Conservation (phyloP, 2,888 invertebrate species). For the Drosophila pegasa region DNA sequence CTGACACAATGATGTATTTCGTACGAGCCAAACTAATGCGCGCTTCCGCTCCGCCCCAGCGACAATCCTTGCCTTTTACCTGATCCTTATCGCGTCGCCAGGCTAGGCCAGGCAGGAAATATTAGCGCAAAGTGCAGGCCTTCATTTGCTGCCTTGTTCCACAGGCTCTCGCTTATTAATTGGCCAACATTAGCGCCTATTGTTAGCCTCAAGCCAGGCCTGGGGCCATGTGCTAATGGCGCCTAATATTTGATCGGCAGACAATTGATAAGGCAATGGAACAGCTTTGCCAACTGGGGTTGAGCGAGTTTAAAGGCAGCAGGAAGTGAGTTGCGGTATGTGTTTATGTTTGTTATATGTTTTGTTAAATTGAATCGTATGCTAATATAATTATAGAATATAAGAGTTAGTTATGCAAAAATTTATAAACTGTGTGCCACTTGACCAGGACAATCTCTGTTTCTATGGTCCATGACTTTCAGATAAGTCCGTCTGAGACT, state of each 20-base stretch:
- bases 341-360: too few species aligned
- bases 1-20: slow-evolving; percentile 73
- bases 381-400: too few species aligned
- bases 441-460: too few species aligned
- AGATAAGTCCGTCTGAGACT: too few species aligned
- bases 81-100: slow-evolving; percentile 63
- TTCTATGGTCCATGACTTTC: too few species aligned
- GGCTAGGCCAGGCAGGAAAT: slow-evolving; percentile 70
- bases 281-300: not conserved
- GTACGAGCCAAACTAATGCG: slow-evolving; percentile 54
- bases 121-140: slow-evolving; percentile 66
- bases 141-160: slow-evolving; percentile 4
- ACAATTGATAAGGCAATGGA: slow-evolving; percentile 46
- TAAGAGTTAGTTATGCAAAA: too few species aligned
- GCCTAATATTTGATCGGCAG: slow-evolving; percentile 52
- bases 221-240: slow-evolving; percentile 71
- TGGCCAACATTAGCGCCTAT: slow-evolving; percentile 74
- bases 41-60: slow-evolving; percentile 56
- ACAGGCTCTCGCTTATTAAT: slow-evolving; percentile 64
- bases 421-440: too few species aligned
- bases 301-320: not conserved
- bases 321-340: too few species aligned
- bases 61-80: slow-evolving; percentile 72
- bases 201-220: slow-evolving; percentile 44
- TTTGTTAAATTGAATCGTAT: too few species aligned